Evolutionary conservation across 2,888 invertebrate species (phyloP).

Genomic region (Ditula angustiorana): DNA sequence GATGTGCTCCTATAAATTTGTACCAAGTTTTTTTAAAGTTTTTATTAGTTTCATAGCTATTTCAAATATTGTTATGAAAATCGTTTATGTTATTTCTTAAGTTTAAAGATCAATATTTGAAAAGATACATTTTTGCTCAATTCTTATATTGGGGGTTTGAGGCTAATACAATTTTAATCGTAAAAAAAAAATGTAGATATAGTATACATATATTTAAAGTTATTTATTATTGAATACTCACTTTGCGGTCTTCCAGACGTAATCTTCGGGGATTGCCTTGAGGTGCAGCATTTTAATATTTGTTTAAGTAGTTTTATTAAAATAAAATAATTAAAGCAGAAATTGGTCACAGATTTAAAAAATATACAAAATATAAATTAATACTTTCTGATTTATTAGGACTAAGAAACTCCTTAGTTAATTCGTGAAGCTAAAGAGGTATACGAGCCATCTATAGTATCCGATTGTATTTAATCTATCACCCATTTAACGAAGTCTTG

Average conservation of each 20-base stretch:
- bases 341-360: slow-evolving; percentile 37
- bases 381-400: slow-evolving; percentile 54
- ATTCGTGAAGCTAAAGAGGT: slow-evolving; percentile 84
- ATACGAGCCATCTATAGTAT: slow-evolving; percentile 83
- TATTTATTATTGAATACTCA: slow-evolving; percentile 57
- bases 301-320: slow-evolving; percentile 42
- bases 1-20: too few relatives aligned
- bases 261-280: slow-evolving; percentile 72
- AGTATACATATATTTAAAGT: too few relatives aligned
- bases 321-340: slow-evolving; percentile 42
- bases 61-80: too few relatives aligned
- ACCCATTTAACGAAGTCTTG: slow-evolving; percentile 76
- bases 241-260: slow-evolving; percentile 72
- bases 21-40: too few relatives aligned
- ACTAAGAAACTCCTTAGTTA: slow-evolving; percentile 54
- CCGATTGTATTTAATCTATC: slow-evolving; percentile 74
- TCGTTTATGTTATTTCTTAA: too few relatives aligned
- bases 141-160: neutral
- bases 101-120: too few relatives aligned
- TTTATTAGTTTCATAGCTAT: too few relatives aligned
- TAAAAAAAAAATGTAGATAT: neutral
- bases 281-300: slow-evolving; percentile 73
- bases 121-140: too few relatives aligned
- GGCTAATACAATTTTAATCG: neutral
- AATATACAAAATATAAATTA: slow-evolving; percentile 42